Base-by-base conservation (phyloP, 2,113 vertebrate genomes). In the Oceanites oceanicus region DNA sequence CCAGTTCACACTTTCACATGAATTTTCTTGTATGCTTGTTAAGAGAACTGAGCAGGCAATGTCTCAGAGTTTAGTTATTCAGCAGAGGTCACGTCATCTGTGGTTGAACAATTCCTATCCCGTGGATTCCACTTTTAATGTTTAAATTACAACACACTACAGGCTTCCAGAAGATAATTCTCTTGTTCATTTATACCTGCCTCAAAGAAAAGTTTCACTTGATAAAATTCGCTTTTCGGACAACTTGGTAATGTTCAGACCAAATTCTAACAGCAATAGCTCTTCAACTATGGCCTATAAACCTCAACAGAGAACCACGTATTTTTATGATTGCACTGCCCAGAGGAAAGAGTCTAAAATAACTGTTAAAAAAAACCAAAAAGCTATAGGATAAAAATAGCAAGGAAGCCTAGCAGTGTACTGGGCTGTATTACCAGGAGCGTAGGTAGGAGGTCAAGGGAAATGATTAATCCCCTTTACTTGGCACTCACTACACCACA, bases 361-460 rank as follows among this genome's bases (percentile, higher is more conserved):
- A 96, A 91, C 88, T n/a, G 9, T 40, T 42, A 29, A 40, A 63
- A 23, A 23, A 15, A 20, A 5, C 9, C 5, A 18, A 73, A 83
- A 80, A 86, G 32, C 68, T 92, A 53, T 58, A 86, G 75, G 55
- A 71, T 38, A 96, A 92, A 96, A 96, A 92, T 91, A 96, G 86
- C 72, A 74, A 81, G 76, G 76, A 95, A 95, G 79, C 56, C 52
- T 36, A 58, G 52, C 45, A 70, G 63, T 13, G 76, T 15, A 38
- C 59, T 36, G 32, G 49, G 55, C 55, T 65, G 5, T 23, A 47
- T 15, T 66, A 80, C 79, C 76, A 94, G 79, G 42, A 74, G 29
- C 59, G 72, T 78, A 91, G 89, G 95, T 94, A 91, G 79, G 55
- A 94, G 83, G 89, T 91, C 83, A 95, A 77, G 59, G 89, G 88